Evolutionary conservation across 2,888 invertebrate species (phyloP), one percentile per base, ranked within the genome.

Genomic region (Eupeodes latifasciatus): DNA sequence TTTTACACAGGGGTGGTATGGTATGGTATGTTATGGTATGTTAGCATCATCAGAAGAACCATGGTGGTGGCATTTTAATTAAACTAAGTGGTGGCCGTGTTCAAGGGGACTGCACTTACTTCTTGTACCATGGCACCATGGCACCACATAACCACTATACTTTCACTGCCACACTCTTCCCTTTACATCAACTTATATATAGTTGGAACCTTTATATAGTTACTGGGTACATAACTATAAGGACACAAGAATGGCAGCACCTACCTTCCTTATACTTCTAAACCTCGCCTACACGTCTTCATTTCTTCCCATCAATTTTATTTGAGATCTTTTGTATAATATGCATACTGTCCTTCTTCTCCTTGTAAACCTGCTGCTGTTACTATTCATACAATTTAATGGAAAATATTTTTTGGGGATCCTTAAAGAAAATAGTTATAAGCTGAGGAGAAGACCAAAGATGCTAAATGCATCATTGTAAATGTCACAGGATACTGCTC

Each of bases 51-150:
- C 27, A 49, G 61, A 67, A 74, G 67, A 69, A 71, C 69, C 64
- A 2, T 62, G 75, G 84, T 84, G 83, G 88, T 85, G 81, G 84
- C 75, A 75, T 88, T 85, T 88, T 88, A 88, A 88, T 88, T 88
- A 85, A 88, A 88, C 88, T 88, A 88, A 88, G 88, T 88, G 88
- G 88, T 72, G 85, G 81, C 88, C 88, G 81, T 81, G 81, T 85
- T 88, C 79, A 81, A 88, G 81, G 81, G 88, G 71, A 81, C 69
- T 81, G 83, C 80, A 72, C 67, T 80, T 80, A 72, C 66, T 59
- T 75, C 53, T 57, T 77, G 66, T 83, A 57, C 78, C 47, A 62
- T 19, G 49, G 44, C 71, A 57, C 78, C 47, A 62, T 19, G 49
- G 44, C 71, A 76, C 71, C 79, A 47, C 71, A 79, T 40, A 55